A percentile compares a stretch with the other conserved stretches of the same genome.
These are phyloP conservation scores for Melinaea menophilus DNA, from an alignment of 2,888 invertebrate genomes.

Conservation along the genomic window DNA sequence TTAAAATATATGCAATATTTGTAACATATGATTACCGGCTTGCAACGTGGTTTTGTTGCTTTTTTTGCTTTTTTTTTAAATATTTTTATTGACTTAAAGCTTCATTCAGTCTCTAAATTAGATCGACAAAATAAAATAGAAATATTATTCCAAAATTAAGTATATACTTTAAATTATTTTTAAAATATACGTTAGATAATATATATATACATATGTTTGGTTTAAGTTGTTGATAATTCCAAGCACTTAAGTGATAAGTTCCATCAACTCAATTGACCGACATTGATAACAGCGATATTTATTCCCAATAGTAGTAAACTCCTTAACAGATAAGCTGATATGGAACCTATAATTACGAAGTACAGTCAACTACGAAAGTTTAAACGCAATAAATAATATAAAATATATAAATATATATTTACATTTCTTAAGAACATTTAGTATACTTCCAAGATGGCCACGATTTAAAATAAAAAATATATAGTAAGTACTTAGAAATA, in stretches of 20 bases:
- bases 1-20: not conserved
- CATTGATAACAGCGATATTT: constrained; percentile 56
- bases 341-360: constrained; percentile 36
- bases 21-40: not conserved
- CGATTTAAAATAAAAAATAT: no score
- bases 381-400: constrained; percentile 8
- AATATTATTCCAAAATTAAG: not conserved
- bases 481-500: no score
- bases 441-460: no score
- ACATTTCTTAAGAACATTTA: no score
- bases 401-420: not conserved
- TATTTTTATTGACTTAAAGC: no score
- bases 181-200: not conserved
- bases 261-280: constrained; percentile 57
- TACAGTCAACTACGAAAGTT: constrained; percentile 28
- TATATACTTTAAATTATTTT: not conserved
- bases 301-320: constrained; percentile 51
- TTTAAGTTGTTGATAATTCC: constrained; percentile 15
- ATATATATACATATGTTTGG: not conserved
- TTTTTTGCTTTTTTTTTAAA: no score
- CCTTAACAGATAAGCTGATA: constrained; percentile 55
- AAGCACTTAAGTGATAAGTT: constrained; percentile 42
- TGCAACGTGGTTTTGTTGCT: no score
- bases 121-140: not conserved
- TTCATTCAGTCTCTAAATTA: not conserved